phyloP scores from a whole-genome alignment of 92 coral and sea anemone genomes.

The Desmophyllum pertusum region DNA sequence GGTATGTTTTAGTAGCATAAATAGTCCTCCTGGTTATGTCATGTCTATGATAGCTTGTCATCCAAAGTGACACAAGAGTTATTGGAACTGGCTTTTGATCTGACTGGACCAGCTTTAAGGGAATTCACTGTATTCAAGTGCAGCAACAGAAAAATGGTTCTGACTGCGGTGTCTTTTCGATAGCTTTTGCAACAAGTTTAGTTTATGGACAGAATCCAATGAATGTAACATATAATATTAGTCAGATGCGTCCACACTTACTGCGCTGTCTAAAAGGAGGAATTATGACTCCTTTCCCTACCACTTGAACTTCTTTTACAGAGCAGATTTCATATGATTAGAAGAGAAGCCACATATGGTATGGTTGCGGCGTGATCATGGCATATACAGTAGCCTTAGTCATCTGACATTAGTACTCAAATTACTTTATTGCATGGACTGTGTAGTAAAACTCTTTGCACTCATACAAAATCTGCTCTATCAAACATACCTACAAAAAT shows the following conservation, averaged over 20 bases:
- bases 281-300: constrained; percentile 64
- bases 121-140: constrained; percentile 45
- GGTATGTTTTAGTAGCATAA: constrained; percentile 51
- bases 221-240: constrained; percentile 43
- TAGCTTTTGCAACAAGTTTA: constrained; percentile 64
- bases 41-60: constrained; percentile 50
- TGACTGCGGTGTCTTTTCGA: constrained; percentile 63
- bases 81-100: constrained; percentile 39
- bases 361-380: neutral
- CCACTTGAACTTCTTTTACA: constrained; percentile 55
- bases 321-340: constrained; percentile 1
- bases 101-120: constrained; percentile 59
- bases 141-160: constrained; percentile 59
- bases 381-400: neutral
- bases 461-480: neutral
- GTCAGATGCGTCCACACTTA: constrained; percentile 61
- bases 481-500: constrained; percentile 3
- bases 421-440: neutral
- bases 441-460: neutral
- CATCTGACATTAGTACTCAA: neutral
- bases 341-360: neutral
- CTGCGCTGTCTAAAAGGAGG: constrained; percentile 61
- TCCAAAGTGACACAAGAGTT: constrained; percentile 55
- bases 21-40: constrained; percentile 50
- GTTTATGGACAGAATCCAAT: constrained; percentile 53